Evolutionary conservation across 2,797 vertebrate genomes (phyloP).

Genomic region (Chelonia mydas): DNA sequence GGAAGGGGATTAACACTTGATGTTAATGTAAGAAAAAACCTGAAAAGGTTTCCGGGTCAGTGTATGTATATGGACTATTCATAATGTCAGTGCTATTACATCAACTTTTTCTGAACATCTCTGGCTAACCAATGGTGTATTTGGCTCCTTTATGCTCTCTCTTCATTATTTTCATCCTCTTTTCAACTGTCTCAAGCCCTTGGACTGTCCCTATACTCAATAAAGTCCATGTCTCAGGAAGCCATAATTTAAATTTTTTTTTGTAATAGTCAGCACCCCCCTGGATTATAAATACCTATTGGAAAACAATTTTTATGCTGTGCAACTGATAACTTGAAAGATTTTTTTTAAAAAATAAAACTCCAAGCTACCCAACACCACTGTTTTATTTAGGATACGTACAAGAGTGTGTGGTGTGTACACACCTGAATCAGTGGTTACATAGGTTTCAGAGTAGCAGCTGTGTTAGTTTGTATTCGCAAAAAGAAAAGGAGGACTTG

Average conservation of each 20-base stretch:
- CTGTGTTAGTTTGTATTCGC: too few relatives aligned
- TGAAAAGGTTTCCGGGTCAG: not conserved
- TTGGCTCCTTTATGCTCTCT: not conserved
- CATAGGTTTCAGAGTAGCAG: not conserved
- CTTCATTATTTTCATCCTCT: not conserved
- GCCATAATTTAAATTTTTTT: not conserved
- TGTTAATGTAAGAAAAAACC: not conserved
- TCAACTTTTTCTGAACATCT: not conserved
- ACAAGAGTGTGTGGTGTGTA: not conserved
- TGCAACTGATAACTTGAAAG: not conserved
- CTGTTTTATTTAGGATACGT: not conserved
- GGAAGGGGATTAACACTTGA: not conserved
- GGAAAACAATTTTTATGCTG: not conserved
- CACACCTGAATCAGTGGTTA: not conserved
- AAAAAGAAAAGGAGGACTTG: too few relatives aligned
- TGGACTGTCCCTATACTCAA: not conserved
- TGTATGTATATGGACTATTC: not conserved
- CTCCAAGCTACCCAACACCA: not conserved
- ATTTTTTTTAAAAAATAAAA: not conserved
- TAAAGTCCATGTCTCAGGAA: not conserved
- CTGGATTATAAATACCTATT: not conserved
- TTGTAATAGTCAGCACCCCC: not conserved
- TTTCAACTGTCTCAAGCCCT: not conserved
- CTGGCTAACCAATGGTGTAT: not conserved
- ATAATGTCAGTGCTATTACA: fast-evolving